These are phyloP conservation scores for Idaea dimidiata DNA, from an alignment of 2,888 invertebrate species.

Conservation along the genomic window DNA sequence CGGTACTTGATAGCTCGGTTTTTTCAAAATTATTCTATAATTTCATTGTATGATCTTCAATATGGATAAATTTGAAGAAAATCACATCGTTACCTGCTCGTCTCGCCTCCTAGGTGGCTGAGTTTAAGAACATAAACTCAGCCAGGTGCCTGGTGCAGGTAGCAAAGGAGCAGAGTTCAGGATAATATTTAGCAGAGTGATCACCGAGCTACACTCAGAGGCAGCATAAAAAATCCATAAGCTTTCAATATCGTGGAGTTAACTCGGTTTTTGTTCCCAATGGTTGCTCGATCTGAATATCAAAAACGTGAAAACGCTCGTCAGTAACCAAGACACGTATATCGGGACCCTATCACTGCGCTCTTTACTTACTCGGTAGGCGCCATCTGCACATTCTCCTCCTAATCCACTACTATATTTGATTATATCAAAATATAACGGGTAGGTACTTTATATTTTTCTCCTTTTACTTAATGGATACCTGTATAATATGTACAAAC, in stretches of 20 bases:
- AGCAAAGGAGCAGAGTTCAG: neutral
- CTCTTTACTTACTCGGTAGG: constrained; percentile 76
- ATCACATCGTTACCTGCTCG: neutral
- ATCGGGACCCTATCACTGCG: constrained; percentile 79
- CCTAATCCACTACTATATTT: constrained; percentile 76
- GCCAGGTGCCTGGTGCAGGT: too few species aligned
- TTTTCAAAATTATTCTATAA: neutral
- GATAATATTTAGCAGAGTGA: constrained; percentile 46
- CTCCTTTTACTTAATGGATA: constrained; percentile 2
- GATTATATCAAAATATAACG: constrained; percentile 66
- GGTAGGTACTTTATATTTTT: constrained; percentile 41
- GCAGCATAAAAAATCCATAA: constrained; percentile 78
- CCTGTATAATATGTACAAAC: neutral
- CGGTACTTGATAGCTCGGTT: constrained; percentile 22
- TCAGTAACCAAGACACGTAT: constrained; percentile 77
- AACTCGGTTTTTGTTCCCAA: constrained; percentile 78
- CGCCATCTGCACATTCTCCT: constrained; percentile 77
- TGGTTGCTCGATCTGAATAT: constrained; percentile 77
- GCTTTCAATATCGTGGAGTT: constrained; percentile 78
- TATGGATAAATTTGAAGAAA: neutral
- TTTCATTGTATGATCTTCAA: neutral
- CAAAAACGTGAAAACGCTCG: constrained; percentile 77
- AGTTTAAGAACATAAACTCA: neutral
- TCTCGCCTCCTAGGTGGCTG: neutral
- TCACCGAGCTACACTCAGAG: constrained; percentile 59